Base-by-base conservation (phyloP, 30 jellyfish, hydroid and myxozoan species). In the Cassiopea xamachana region DNA sequence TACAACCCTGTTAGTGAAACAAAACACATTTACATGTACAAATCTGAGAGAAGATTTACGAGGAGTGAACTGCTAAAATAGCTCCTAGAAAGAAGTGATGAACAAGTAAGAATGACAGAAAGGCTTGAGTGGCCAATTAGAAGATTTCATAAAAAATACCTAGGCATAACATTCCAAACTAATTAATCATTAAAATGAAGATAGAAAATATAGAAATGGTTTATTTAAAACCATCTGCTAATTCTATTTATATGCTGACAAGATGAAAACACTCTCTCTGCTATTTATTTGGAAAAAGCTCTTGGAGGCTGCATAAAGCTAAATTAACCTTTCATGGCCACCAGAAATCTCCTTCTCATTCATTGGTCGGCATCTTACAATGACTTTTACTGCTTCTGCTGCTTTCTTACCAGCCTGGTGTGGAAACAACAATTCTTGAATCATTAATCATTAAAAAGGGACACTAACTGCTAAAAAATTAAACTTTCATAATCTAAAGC, bases 301-400 rank as follows among this genome's bases (percentile, higher is more conserved):
- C 10, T 10, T 10, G 0, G 10, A 55, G 12, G 7, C 12, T 55
- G 12, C 64, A 55, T 3, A 55, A 1, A 86, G 10, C 58, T 18
- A 4, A 7, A 0, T 48, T 13, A 15, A 94, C 98, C 98, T 94
- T 0, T 94, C 93, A 91, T 94, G 96, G 10, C 93, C 97, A 58
- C 94, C 98, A 61, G 98, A 91, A 1, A 86, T 77, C 81, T 94
- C 98, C 51, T 94, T 94, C 73, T 86, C 94, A 90, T 94, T 94
- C 98, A 94, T 90, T 45, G 98, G 98, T 1, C 98, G 97, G 78
- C 98, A 94, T 79, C 98, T 58, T 15, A 94, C 96, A 27, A 94
- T 91, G 15, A 94, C 98, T 55, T 94, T 94, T 14, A 94, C 98
- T 48, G 87, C 51, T 48, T 94, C 98, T 60, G 98, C 95, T 45